phyloP scores from a whole-genome alignment of 64 coral and sea anemone species.

The Acropora tenuis region DNA sequence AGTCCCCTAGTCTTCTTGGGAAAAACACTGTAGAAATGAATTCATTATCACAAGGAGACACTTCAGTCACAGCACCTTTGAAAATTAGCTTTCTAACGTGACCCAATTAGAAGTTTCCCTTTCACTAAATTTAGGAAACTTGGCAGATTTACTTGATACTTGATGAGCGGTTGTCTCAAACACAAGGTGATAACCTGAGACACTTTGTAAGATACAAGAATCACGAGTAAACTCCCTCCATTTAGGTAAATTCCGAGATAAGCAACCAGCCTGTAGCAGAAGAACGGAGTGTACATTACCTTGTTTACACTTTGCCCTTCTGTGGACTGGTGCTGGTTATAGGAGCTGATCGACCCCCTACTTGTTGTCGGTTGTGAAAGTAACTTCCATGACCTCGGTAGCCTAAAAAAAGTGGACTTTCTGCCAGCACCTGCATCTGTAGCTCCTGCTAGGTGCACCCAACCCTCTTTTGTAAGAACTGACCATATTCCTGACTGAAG shows the following conservation, averaged over 20 bases:
- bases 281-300: conserved; percentile 25
- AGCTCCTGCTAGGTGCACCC: neutral
- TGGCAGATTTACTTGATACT: too few relatives aligned
- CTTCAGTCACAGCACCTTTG: conserved; percentile 49
- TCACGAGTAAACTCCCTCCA: conserved; percentile 82
- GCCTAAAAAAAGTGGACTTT: conserved; percentile 69
- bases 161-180: conserved; percentile 55
- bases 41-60: conserved; percentile 35
- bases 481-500: neutral
- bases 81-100: conserved; percentile 50
- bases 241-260: conserved; percentile 54
- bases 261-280: conserved; percentile 47
- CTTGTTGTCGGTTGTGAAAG: neutral
- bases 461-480: conserved; percentile 28
- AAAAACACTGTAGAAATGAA: conserved; percentile 74
- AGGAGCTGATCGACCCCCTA: neutral
- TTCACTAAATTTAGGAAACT: too few relatives aligned
- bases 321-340: neutral
- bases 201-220: conserved; percentile 74
- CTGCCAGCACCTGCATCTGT: conserved; percentile 25
- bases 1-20: conserved; percentile 9
- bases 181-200: conserved; percentile 77
- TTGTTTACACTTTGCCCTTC: conserved; percentile 42
- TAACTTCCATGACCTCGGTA: conserved; percentile 28
- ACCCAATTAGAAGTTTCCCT: too few relatives aligned